A percentile compares a stretch with the other conserved stretches of the same genome.
phyloP scores from a whole-genome alignment of 2,797 vertebrate species.

The Neosilurus hyrtlii region DNA sequence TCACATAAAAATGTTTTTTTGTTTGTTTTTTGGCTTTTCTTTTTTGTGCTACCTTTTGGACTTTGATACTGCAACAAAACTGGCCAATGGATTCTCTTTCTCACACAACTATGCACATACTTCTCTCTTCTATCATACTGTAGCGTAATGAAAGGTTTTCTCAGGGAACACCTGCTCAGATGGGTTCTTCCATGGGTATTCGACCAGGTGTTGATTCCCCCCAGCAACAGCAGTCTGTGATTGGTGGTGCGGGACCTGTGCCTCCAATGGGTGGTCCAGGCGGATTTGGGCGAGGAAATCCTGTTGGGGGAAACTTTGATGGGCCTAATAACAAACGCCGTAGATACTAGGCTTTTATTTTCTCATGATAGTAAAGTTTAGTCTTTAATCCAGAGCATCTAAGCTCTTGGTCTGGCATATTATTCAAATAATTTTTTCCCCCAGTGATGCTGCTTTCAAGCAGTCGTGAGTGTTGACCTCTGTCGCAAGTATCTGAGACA shows the following conservation, averaged over 20 bases:
- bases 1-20: conserved; percentile 53
- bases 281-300: conserved; percentile 54
- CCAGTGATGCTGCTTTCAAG: conserved; percentile 59
- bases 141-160: conserved; percentile 90
- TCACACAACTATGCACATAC: conserved; percentile 2
- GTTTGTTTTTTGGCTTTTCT: too few species aligned
- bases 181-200: conserved; percentile 81
- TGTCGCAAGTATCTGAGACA: neutral
- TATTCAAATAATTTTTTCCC: conserved; percentile 7
- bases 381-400: conserved; percentile 18
- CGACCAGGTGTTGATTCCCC: conserved; percentile 87
- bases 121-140: neutral
- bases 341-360: conserved; percentile 49
- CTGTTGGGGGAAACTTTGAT: conserved; percentile 54
- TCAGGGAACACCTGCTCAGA: conserved; percentile 79
- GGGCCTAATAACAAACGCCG: conserved; percentile 53
- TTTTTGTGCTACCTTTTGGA: conserved; percentile 22
- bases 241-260: conserved; percentile 48
- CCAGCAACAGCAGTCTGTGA: conserved; percentile 63
- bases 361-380: conserved; percentile 20
- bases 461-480: conserved; percentile 66
- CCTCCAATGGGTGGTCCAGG: conserved; percentile 44
- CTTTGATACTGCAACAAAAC: conserved; percentile 25
- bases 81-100: conserved; percentile 41
- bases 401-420: conserved; percentile 15